A percentile compares a stretch with the other conserved stretches of the same genome.
Evolutionary conservation across 2,797 vertebrate species (phyloP).

Genomic region (Psittacula derbiana): DNA sequence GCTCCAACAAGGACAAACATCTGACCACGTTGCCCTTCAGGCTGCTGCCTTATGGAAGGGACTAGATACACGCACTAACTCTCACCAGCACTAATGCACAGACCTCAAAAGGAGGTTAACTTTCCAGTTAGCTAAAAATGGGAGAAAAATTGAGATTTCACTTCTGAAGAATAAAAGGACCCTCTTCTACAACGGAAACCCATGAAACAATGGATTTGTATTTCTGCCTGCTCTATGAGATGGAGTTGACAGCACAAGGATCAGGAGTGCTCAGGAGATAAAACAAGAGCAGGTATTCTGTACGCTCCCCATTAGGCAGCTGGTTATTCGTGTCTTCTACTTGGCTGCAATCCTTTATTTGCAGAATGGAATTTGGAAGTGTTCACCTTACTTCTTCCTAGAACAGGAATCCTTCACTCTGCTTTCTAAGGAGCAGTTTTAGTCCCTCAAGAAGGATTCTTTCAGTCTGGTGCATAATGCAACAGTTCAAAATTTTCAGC

Average conservation of each 20-base stretch:
- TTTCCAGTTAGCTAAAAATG: not conserved
- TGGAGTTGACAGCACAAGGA: not conserved
- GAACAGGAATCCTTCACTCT: constrained; percentile 13
- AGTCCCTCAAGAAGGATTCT: constrained; percentile 59
- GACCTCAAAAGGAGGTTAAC: not conserved
- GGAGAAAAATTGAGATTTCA: not conserved
- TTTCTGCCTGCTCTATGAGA: not conserved
- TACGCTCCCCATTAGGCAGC: not conserved
- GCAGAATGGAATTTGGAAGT: constrained; percentile 12
- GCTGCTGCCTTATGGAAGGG: not conserved
- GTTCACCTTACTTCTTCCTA: constrained; percentile 40
- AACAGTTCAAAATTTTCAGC: constrained; percentile 53
- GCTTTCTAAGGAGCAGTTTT: constrained; percentile 33
- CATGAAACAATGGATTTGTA: not conserved
- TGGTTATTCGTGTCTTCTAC: not conserved
- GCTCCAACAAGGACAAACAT: not conserved
- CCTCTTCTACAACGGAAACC: not conserved
- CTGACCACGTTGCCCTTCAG: not conserved
- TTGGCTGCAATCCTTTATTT: constrained; percentile 24
- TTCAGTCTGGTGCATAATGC: constrained; percentile 56
- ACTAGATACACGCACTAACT: not conserved
- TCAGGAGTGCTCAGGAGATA: not conserved
- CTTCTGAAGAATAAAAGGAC: not conserved
- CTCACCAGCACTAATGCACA: not conserved
- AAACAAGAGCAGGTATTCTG: not conserved